phyloP scores from a whole-genome alignment of 30 jellyfish, hydroid and myxozoan genomes.

The Haliclystus octoradiatus region DNA sequence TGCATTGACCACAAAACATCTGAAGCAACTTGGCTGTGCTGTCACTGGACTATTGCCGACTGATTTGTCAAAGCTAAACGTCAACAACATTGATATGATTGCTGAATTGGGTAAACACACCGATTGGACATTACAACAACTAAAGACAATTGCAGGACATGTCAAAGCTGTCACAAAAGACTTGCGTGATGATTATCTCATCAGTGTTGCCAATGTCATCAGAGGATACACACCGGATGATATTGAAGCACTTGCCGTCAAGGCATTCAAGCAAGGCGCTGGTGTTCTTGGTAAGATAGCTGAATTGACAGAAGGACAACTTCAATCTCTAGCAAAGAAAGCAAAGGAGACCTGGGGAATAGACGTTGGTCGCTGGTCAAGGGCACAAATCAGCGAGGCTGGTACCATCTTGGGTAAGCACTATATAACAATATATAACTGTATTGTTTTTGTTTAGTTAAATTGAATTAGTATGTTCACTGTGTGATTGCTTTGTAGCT shows the following conservation, averaged over 20 bases:
- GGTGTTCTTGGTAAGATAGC: constrained; percentile 44
- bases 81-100: constrained; percentile 36
- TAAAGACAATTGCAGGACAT: constrained; percentile 26
- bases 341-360: constrained; percentile 71
- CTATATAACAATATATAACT: not conserved
- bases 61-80: constrained; percentile 35
- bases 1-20: constrained; percentile 7
- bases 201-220: constrained; percentile 48
- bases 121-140: constrained; percentile 62
- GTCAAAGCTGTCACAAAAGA: constrained; percentile 17
- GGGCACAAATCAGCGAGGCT: constrained; percentile 55
- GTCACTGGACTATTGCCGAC: constrained; percentile 42
- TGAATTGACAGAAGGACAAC: constrained; percentile 44
- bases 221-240: constrained; percentile 49
- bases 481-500: constrained; percentile 14
- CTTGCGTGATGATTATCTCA: constrained; percentile 20
- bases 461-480: not conserved
- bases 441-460: not conserved
- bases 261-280: constrained; percentile 62
- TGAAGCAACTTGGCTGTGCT: constrained; percentile 36
- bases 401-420: constrained; percentile 48
- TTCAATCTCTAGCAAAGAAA: constrained; percentile 23
- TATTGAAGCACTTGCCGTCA: constrained; percentile 23
- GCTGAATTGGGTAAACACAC: constrained; percentile 53
- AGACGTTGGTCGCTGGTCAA: constrained; percentile 50